A percentile compares a stretch with the other conserved stretches of the same genome.
These are phyloP conservation scores for Takifugu flavidus DNA, from an alignment of 2,113 vertebrate genomes.

Conservation along the genomic window DNA sequence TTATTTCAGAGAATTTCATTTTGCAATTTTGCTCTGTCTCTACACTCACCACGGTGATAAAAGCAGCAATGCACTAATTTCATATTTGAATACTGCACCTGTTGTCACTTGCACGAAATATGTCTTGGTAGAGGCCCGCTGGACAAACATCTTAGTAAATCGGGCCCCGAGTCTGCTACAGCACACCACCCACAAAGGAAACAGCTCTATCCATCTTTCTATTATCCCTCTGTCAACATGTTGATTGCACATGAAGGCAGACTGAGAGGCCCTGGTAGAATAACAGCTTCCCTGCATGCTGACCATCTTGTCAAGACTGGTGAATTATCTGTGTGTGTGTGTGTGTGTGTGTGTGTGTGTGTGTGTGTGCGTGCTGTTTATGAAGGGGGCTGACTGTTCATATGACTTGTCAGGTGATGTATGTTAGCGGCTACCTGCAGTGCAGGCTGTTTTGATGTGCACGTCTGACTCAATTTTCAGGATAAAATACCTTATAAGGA, in stretches of 20 bases:
- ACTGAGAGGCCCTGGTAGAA: conserved; percentile 1
- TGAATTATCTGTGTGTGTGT: conserved; percentile 21
- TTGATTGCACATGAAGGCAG: conserved; percentile 12
- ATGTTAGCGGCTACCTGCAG: conserved; percentile 27
- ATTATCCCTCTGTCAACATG: conserved; percentile 10
- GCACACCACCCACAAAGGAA: not conserved
- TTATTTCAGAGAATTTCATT: too few species aligned
- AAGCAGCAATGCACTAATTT: too few species aligned
- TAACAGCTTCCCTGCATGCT: conserved; percentile 1
- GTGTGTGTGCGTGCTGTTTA: conserved; percentile 11
- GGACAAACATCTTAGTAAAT: too few species aligned
- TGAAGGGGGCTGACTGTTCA: conserved; percentile 30
- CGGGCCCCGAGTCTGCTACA: not conserved
- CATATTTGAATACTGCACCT: too few species aligned
- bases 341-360: conserved; percentile 9
- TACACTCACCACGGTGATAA: too few species aligned
- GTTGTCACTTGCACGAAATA: too few species aligned
- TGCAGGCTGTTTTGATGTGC: conserved; percentile 23
- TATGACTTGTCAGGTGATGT: conserved; percentile 47
- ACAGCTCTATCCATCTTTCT: conserved; percentile 1
- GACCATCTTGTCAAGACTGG: conserved; percentile 18
- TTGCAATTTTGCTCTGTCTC: too few species aligned
- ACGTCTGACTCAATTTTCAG: not conserved
- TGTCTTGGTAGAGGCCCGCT: too few species aligned
- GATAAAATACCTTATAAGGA: not conserved